Conservation (phyloP, 2,888 invertebrate species). For the Drosophila kanekoi region DNA sequence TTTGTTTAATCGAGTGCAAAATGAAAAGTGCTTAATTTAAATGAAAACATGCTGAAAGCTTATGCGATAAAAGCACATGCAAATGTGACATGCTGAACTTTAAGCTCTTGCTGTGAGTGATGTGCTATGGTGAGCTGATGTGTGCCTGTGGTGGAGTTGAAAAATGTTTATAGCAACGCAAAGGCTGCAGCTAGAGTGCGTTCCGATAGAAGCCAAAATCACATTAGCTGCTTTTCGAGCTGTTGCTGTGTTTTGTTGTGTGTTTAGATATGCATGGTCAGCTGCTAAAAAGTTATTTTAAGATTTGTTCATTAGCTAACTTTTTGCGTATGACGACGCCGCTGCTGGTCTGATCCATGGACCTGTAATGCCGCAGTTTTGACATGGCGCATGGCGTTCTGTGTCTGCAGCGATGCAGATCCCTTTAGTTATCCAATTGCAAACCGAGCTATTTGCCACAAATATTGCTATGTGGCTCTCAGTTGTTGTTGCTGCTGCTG, state of each 20-base stretch:
- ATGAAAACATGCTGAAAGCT: conserved; percentile 18
- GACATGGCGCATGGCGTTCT: conserved; percentile 88
- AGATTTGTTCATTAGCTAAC: conserved; percentile 71
- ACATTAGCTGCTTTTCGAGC: conserved; percentile 3
- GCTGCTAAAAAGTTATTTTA: conserved; percentile 3
- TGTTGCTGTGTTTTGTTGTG: conserved; percentile 1
- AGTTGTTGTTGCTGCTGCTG: background rate
- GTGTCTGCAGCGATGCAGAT: conserved; percentile 69
- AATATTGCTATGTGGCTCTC: background rate
- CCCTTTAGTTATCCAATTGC: conserved; percentile 32
- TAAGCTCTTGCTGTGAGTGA: conserved; percentile 6
- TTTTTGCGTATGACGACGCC: conserved; percentile 84
- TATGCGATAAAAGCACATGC: conserved; percentile 33
- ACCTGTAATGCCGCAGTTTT: conserved; percentile 93
- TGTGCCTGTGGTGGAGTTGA: conserved; percentile 17
- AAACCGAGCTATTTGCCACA: conserved; percentile 7
- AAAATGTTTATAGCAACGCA: conserved; percentile 30
- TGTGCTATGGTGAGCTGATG: background rate
- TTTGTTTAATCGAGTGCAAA: background rate
- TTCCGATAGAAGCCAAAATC: background rate
- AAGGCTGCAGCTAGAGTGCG: conserved; percentile 4
- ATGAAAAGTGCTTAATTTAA: background rate
- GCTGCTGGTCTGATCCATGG: conserved; percentile 85
- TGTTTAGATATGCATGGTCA: conserved; percentile 4
- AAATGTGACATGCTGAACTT: conserved; percentile 23